Conservation (phyloP, 2,797 vertebrate species). For the Gymnoscopelus braueri region DNA sequence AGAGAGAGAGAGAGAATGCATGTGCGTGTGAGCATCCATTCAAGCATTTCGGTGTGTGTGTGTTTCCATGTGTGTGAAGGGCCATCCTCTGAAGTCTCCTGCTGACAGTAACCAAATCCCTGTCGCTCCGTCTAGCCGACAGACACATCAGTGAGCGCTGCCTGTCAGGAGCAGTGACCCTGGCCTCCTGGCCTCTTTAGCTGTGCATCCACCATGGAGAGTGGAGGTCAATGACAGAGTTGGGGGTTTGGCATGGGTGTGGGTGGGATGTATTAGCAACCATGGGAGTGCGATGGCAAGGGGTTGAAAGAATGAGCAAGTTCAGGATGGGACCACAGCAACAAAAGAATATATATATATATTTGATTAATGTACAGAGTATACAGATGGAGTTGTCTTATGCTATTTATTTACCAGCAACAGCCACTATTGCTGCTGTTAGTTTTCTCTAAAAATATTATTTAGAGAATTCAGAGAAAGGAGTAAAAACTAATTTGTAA, state of each 20-base stretch:
- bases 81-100: constrained; percentile 76
- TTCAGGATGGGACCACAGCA: too few species aligned
- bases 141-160: constrained; percentile 87
- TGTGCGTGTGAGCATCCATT: constrained; percentile 16
- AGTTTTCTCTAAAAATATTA: too few species aligned
- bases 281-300: constrained; percentile 14
- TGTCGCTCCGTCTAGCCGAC: constrained; percentile 76
- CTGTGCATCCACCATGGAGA: constrained; percentile 89
- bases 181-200: constrained; percentile 84
- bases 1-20: constrained; percentile 22
- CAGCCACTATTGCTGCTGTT: too few species aligned
- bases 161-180: constrained; percentile 87
- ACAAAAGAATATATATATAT: too few species aligned
- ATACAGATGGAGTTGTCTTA: too few species aligned
- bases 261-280: constrained; percentile 10
- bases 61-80: constrained; percentile 21
- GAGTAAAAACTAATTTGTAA: too few species aligned
- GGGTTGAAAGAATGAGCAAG: constrained; percentile 34
- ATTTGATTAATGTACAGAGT: too few species aligned
- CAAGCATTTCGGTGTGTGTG: not conserved
- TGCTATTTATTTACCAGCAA: too few species aligned
- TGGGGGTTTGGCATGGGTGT: constrained; percentile 25
- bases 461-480: too few species aligned
- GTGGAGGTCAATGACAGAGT: constrained; percentile 76
- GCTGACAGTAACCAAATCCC: constrained; percentile 90